phyloP scores from a whole-genome alignment of 2,888 invertebrate species.

The Apamea anceps region DNA sequence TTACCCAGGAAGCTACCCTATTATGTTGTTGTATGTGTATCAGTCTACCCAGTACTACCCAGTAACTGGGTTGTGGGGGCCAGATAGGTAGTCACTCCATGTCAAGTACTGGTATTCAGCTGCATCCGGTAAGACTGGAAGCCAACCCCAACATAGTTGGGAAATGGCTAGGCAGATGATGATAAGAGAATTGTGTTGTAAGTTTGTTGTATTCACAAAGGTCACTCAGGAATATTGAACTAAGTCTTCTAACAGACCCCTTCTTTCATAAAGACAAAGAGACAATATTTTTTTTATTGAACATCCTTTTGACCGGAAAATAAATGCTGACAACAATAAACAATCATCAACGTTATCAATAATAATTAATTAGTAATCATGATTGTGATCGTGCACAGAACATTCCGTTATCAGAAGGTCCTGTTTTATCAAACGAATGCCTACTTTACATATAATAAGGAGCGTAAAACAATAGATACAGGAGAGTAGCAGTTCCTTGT shows the following conservation, averaged over 20 bases:
- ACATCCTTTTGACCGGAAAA: conserved; percentile 11
- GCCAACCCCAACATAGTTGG: not conserved
- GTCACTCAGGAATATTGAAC: conserved; percentile 9
- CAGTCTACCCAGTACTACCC: too few relatives aligned
- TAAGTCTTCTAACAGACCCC: not conserved
- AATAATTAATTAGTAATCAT: not conserved
- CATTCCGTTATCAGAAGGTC: not conserved
- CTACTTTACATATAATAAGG: not conserved
- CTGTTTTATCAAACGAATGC: not conserved
- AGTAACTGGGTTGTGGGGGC: too few relatives aligned
- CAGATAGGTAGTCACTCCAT: too few relatives aligned
- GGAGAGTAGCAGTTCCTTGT: too few relatives aligned
- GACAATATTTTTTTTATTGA: conserved; percentile 8
- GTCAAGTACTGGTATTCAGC: not conserved
- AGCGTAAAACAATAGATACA: too few relatives aligned
- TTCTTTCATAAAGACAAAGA: not conserved
- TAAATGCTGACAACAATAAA: not conserved
- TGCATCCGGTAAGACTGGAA: not conserved
- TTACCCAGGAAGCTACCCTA: too few relatives aligned
- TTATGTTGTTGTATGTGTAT: too few relatives aligned
- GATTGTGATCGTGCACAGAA: not conserved
- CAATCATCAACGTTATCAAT: conserved; percentile 3
- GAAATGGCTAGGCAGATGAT: not conserved
- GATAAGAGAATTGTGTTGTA: not conserved
- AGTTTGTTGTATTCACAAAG: not conserved